Conservation (phyloP, 1,140 invertebrate species). For the Drosophila parabipectinata region DNA sequence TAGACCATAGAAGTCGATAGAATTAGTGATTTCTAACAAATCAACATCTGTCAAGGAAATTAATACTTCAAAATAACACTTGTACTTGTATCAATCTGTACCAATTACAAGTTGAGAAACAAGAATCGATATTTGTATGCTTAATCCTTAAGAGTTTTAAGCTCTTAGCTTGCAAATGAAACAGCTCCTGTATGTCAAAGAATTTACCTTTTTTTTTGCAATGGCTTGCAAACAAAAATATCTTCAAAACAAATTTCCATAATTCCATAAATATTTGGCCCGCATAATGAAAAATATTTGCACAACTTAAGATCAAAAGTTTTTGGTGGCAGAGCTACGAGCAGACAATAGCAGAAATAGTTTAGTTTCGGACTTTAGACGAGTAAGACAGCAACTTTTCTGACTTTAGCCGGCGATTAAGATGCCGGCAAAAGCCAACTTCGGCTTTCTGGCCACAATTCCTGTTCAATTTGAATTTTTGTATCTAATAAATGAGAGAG, state of each 20-base stretch:
- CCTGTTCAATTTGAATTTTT: slow-evolving; percentile 53
- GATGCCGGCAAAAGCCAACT: slow-evolving; percentile 55
- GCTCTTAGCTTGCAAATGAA: not conserved
- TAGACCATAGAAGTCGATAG: too few relatives aligned
- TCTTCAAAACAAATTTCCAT: slow-evolving; percentile 65
- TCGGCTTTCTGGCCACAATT: slow-evolving; percentile 49
- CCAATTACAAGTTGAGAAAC: not conserved
- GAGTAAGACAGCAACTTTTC: slow-evolving; percentile 49
- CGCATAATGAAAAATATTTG: slow-evolving; percentile 71
- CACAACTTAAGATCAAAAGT: slow-evolving; percentile 70
- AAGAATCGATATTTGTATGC: not conserved
- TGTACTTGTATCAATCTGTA: not conserved
- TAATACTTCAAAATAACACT: too few relatives aligned
- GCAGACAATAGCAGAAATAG: slow-evolving; percentile 54
- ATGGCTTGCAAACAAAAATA: slow-evolving; percentile 42
- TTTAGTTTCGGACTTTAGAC: slow-evolving; percentile 41
- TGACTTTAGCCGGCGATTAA: slow-evolving; percentile 59
- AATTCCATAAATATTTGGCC: slow-evolving; percentile 76
- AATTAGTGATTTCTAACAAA: too few relatives aligned
- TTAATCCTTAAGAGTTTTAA: not conserved
- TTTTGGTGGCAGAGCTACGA: slow-evolving; percentile 44
- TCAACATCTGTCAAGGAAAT: too few relatives aligned
- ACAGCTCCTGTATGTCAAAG: not conserved
- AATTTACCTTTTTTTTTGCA: not conserved
- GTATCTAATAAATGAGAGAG: slow-evolving; percentile 26